Evolutionary conservation across 2,797 vertebrate species (phyloP), one percentile per base, ranked within the genome.

Genomic region (Enoplosus armatus): DNA sequence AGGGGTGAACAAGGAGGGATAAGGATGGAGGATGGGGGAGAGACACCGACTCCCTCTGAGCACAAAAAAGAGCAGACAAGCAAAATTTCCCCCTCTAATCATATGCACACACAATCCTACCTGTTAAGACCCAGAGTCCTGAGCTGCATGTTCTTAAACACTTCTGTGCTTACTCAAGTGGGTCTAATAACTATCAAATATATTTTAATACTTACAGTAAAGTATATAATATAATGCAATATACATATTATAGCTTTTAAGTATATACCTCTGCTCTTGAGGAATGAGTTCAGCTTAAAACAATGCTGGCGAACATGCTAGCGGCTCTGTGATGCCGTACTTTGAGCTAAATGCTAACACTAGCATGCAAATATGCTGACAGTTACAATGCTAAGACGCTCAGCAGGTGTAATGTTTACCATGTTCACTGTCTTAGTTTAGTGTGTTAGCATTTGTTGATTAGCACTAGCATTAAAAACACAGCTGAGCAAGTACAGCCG

Each of bases 21-120:
- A 4, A 67, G 85, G 85, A 81, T 90, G 92, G 90, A 92, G 90
- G 92, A 91, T 91, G 92, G 91, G 91, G 87, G 87, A 41, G 76
- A 82, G 69, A 88, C 5, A 54, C 56, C 6, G 47, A 81, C 80
- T 87, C 82, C 77, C 27, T 79, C 41, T 76, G 59, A 79, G 77
- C 75, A 72, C 60, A 80, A 81, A 90, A 80, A 90, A 87, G 61
- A 88, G 83, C 85, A 56, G 71, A 86, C 59, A 48, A 71, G 76
- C 43, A 62, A 73, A 67, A 85, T 82, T 35, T 73, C 11, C 41
- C 65, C 53, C 56, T 53, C 55, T 77, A 58, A 77, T 84, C 68
- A 84, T n/a, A 68, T 18, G 64, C 51, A 35, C 1, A 82, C 45
- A 69, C 12, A 53, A 0, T 67, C 27, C 16, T 54, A 47, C 56